Conservation (phyloP, 2,888 invertebrate species). For the Panorpa germanica region DNA sequence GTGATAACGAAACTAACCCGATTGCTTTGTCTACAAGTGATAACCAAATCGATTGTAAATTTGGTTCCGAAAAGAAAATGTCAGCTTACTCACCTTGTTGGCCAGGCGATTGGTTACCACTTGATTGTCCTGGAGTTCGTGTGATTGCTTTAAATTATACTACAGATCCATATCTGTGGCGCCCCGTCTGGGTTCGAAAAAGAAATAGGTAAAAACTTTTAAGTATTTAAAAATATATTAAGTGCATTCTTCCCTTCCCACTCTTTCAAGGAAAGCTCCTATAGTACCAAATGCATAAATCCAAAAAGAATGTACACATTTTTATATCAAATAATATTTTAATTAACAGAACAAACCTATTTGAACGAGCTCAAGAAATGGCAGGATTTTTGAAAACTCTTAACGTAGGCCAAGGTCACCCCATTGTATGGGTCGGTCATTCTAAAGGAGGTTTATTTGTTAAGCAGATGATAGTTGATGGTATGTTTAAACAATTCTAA, state of each 20-base stretch:
- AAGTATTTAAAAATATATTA: neutral
- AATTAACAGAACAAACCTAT: conserved; percentile 34
- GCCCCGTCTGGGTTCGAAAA: conserved; percentile 51
- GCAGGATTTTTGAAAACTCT: conserved; percentile 40
- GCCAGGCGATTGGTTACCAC: conserved; percentile 73
- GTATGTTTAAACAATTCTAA: conserved; percentile 20
- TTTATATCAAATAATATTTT: neutral
- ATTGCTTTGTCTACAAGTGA: too few species aligned
- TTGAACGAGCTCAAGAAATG: conserved; percentile 54
- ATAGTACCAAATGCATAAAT: too few species aligned
- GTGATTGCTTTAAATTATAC: conserved; percentile 69
- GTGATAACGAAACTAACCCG: conserved; percentile 16
- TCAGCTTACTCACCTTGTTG: conserved; percentile 49
- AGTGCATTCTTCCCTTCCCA: neutral
- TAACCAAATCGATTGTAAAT: too few species aligned
- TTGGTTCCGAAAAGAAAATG: conserved; percentile 13
- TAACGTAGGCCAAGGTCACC: conserved; percentile 50
- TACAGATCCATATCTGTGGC: conserved; percentile 59
- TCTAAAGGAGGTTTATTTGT: conserved; percentile 80
- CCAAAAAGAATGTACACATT: neutral
- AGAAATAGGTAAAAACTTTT: conserved; percentile 30
- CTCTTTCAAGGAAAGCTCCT: neutral
- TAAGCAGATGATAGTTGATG: conserved; percentile 61
- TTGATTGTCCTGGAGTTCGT: conserved; percentile 56
- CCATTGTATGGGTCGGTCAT: conserved; percentile 70